phyloP scores from a whole-genome alignment of 2,888 invertebrate genomes.

The Philonicus albiceps region DNA sequence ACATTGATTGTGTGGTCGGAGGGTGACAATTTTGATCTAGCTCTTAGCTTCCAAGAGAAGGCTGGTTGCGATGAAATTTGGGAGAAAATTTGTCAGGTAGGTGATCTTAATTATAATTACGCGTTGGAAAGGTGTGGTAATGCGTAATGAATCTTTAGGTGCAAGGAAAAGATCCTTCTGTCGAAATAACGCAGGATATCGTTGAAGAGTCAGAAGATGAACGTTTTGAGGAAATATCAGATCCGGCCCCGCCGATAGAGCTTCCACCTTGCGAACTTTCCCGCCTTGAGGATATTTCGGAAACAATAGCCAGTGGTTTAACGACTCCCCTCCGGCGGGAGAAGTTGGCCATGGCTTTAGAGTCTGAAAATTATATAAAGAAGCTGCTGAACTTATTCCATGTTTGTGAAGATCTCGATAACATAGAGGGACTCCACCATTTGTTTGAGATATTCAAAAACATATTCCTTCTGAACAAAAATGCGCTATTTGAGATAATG shows the following conservation, averaged over 20 bases:
- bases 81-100: slow-evolving; percentile 98
- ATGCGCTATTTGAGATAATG: slow-evolving; percentile 96
- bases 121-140: not conserved
- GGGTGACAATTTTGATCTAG: slow-evolving; percentile 98
- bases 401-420: slow-evolving; percentile 96
- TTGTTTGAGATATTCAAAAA: slow-evolving; percentile 98
- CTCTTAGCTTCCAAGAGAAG: slow-evolving; percentile 99
- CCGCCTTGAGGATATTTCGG: slow-evolving; percentile 93
- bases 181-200: slow-evolving; percentile 96
- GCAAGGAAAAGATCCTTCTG: slow-evolving; percentile 98
- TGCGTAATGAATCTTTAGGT: slow-evolving; percentile 68
- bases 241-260: slow-evolving; percentile 92
- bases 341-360: slow-evolving; percentile 90
- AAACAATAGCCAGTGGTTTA: slow-evolving; percentile 87
- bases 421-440: slow-evolving; percentile 92
- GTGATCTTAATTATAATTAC: slow-evolving; percentile 38
- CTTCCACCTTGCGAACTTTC: slow-evolving; percentile 94
- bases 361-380: slow-evolving; percentile 93
- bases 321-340: slow-evolving; percentile 91
- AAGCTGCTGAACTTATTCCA: slow-evolving; percentile 95
- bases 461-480: slow-evolving; percentile 97
- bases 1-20: slow-evolving; percentile 99
- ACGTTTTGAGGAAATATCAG: slow-evolving; percentile 95
- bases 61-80: slow-evolving; percentile 99
- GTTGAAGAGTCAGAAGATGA: slow-evolving; percentile 97